Percentiles rank a stretch among this genome's conserved stretches.
These are phyloP conservation scores for Nymphicus hollandicus DNA, from an alignment of 2,113 vertebrate species.

Conservation along the genomic window DNA sequence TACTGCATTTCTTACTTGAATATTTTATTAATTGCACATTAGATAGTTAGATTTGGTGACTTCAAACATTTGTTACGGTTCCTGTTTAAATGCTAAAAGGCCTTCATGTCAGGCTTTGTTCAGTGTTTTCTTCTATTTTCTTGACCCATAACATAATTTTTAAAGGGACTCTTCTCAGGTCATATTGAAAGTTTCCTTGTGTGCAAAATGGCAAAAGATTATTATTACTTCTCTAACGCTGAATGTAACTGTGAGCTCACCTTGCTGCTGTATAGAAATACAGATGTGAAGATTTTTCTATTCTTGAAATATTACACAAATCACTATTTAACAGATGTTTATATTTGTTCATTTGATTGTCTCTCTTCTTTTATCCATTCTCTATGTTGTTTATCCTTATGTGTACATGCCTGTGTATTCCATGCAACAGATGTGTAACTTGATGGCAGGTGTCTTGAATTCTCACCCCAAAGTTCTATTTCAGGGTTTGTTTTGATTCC, in stretches of 20 bases:
- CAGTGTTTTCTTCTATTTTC: neutral
- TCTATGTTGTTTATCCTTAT: neutral
- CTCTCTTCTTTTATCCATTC: neutral
- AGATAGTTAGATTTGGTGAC: neutral
- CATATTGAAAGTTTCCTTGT: neutral
- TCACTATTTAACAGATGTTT: neutral
- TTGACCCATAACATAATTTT: neutral
- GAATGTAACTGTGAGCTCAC: neutral
- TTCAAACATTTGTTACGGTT: neutral
- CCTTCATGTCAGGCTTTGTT: neutral
- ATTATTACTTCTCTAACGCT: neutral
- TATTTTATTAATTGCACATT: neutral
- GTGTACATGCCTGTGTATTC: constrained; percentile 62
- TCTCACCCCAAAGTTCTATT: neutral
- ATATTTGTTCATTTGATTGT: neutral
- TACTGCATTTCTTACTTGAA: neutral
- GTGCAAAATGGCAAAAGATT: neutral
- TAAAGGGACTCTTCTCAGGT: neutral
- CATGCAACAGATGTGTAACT: neutral
- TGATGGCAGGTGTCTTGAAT: neutral
- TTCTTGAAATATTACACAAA: neutral
- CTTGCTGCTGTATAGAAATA: neutral
- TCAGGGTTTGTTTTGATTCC: neutral
- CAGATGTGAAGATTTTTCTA: neutral
- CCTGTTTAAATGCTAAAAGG: neutral